These are phyloP conservation scores for Heliconius charithonia DNA, from an alignment of 2,888 invertebrate genomes.

Conservation along the genomic window DNA sequence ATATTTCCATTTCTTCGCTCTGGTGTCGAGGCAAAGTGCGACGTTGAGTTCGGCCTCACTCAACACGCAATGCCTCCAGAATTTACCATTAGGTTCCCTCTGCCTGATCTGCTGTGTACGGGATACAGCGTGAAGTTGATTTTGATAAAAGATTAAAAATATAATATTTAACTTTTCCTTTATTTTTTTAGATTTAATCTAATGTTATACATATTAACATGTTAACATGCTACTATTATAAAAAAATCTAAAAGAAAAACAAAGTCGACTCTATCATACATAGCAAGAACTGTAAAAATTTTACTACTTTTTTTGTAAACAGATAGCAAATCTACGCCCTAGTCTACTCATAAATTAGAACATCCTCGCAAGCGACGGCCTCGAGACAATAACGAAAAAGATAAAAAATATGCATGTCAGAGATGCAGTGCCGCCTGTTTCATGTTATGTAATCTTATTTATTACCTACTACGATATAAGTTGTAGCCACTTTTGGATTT, in stretches of 20 bases:
- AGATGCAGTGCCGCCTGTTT: constrained; percentile 10
- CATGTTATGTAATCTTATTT: constrained; percentile 8
- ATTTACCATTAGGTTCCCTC: no score
- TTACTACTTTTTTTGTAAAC: constrained; percentile 2
- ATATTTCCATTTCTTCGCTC: no score
- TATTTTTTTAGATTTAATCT: no score
- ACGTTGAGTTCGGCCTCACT: no score
- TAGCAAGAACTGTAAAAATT: neutral
- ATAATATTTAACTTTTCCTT: no score
- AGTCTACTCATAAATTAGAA: constrained; percentile 26
- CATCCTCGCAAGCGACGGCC: constrained; percentile 17
- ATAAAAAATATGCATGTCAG: constrained; percentile 29
- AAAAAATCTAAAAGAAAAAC: neutral
- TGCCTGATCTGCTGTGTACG: no score
- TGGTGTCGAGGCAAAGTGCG: no score
- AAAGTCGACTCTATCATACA: neutral
- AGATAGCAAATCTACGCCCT: constrained; percentile 19
- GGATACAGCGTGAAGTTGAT: no score
- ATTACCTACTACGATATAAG: neutral
- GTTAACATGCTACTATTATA: neutral
- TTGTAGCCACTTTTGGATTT: neutral
- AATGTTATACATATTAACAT: neutral
- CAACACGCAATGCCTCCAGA: no score
- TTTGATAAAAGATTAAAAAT: neutral
- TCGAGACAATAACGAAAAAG: constrained; percentile 27